A percentile compares a stretch with the other conserved stretches of the same genome.
Conservation (phyloP, 2,797 vertebrate species). For the Enteromius radiatus region DNA sequence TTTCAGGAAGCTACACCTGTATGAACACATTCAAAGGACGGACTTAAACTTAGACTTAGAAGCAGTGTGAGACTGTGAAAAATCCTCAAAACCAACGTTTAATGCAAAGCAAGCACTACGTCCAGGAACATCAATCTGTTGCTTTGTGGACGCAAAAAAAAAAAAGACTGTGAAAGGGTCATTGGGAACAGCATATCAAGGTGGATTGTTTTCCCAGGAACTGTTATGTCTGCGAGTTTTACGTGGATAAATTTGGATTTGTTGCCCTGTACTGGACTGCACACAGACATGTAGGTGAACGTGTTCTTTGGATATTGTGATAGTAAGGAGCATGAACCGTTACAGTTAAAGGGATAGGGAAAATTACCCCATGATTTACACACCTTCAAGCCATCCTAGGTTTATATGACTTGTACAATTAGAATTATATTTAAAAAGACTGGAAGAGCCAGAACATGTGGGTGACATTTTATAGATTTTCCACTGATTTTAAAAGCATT, state of each 20-base stretch:
- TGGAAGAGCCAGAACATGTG: neutral
- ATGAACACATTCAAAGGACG: conserved; percentile 99
- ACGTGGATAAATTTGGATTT: conserved; percentile 54
- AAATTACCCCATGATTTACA: neutral
- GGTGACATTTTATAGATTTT: conserved; percentile 50
- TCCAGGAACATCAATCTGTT: conserved; percentile 49
- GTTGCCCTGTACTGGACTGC: conserved; percentile 53
- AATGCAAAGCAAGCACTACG: conserved; percentile 43
- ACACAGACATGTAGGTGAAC: conserved; percentile 44
- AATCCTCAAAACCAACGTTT: conserved; percentile 36
- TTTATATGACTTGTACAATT: neutral
- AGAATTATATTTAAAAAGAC: neutral
- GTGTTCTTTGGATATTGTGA: conserved; percentile 35
- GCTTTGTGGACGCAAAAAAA: conserved; percentile 22
- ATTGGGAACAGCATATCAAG: conserved; percentile 30
- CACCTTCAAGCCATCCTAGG: neutral
- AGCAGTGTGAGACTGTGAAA: conserved; percentile 42
- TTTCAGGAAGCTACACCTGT: conserved; percentile 95
- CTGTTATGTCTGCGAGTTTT: conserved; percentile 44
- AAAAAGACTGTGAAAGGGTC: conserved; percentile 44
- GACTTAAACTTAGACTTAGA: conserved; percentile 78
- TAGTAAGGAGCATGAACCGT: conserved; percentile 39
- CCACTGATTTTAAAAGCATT: conserved; percentile 47
- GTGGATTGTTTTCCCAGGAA: conserved; percentile 52
- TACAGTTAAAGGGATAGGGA: neutral